Evolutionary conservation across 2,888 invertebrate genomes (phyloP), one percentile per base, ranked within the genome.

Genomic region (Cantharis rustica): DNA sequence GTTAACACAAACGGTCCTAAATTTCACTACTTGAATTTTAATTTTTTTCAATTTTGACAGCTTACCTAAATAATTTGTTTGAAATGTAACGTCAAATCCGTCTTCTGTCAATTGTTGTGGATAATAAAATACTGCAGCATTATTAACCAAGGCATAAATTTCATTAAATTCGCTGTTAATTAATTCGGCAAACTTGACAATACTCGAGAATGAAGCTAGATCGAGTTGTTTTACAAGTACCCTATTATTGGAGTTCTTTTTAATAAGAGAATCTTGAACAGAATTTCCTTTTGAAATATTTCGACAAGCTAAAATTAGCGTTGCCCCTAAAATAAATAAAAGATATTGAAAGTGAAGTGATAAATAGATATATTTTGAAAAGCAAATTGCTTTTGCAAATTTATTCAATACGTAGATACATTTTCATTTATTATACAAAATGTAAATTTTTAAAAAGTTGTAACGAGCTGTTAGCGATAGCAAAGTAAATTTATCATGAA

Each of bases 281-380:
- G 84, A 79, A 23, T 88, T 83, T 1, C 89, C 91, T 78, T 88
- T 88, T 69, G 87, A 84, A 4, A 89, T 75, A 83, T 90, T 88
- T 78, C 92, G 84, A 82, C 91, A 91, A 9, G 91, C 92, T 77
- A 92, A 81, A 47, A 92, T 88, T 15, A 92, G 87, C 75, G 85
- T 86, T 11, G 90, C 91, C 78, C 90, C 88, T 88, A 77, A 20
- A 84, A 78, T n/a, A n/a, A 47, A 47, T 47, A 47, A 47, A 31
- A 47, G 1, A n/a, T n/a, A 47, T 47, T 47, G 47, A 47, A n/a
- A 9, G 1, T 7, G 2, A 47, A 47, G 9, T 47, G 47, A 47
- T 47, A 47, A 47, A 47, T 47, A 47, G 13, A 4, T 1, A 31
- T 31, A 13, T 47, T 47, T n/a, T n/a, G n/a, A n/a, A n/a, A n/a